These are phyloP conservation scores for Carollia perspicillata DNA, from an alignment of 2,113 vertebrate genomes.

Conservation along the genomic window DNA sequence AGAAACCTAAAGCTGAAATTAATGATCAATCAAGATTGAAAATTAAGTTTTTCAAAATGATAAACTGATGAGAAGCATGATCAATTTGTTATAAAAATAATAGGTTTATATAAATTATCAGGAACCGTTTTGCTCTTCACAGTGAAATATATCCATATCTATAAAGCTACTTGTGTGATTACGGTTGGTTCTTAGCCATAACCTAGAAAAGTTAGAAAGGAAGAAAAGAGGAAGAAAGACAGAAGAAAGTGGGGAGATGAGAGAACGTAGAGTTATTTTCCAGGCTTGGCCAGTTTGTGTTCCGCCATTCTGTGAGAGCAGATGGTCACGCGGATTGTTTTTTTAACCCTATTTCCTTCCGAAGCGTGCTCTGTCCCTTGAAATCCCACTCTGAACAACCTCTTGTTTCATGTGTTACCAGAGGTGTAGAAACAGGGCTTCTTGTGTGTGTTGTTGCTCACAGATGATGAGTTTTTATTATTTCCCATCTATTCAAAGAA, in stretches of 20 bases:
- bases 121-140: neutral
- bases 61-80: neutral
- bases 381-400: neutral
- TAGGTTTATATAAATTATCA: neutral
- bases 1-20: slow-evolving; percentile 15
- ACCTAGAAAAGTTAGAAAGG: neutral
- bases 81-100: neutral
- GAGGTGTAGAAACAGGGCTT: neutral
- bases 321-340: neutral
- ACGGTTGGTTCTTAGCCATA: neutral
- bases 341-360: neutral
- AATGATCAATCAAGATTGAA: neutral
- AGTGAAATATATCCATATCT: neutral
- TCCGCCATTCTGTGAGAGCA: neutral
- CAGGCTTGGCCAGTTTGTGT: neutral
- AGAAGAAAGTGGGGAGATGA: neutral
- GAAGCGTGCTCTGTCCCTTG: neutral
- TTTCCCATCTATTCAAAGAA: neutral
- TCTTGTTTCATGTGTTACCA: neutral
- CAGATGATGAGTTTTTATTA: neutral
- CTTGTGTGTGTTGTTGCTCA: neutral
- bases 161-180: neutral
- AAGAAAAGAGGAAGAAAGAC: neutral
- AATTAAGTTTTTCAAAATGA: neutral
- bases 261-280: neutral